Evolutionary conservation across 2,797 vertebrate species (phyloP), one percentile per base, ranked within the genome.

Genomic region (Malurus splendens): DNA sequence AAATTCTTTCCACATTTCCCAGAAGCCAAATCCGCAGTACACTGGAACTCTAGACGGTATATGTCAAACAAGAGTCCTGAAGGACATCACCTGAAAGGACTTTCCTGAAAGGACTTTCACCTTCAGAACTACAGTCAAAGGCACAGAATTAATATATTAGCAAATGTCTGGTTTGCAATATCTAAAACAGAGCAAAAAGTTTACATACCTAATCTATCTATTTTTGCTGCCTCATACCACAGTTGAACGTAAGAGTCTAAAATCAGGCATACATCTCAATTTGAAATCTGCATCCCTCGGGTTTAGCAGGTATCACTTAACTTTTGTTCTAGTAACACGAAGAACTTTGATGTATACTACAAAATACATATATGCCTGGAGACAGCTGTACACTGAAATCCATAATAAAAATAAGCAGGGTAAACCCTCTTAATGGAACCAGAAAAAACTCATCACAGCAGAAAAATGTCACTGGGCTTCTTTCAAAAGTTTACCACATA

Each of bases 181-280:
- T 9, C 62, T 59, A 52, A 64, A 85, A 42, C 30, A 62, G 44
- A 79, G 9, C 10, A 44, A 38, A 45, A 83, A 81, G 17, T 22
- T 74, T 61, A 81, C 27, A 50, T 19, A 75, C 24, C 48, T 66
- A 61, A 86, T 32, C 9, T 36, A 56, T 36, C 72, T 92, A 62
- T 68, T 92, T 89, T 86, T 92, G 41, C 66, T 90, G 77, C 30
- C 60, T 86, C 59, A 89, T 45, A 72, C n/a, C 55, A 86, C 28
- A 36, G 76, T 25, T 56, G 51, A 82, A 56, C 0, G 0, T 27
- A 56, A 39, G 25, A 86, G 41, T 62, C 62, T 89, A 91, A 94
- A 89, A 81, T 81, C 47, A 90, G 73, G 32, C 30, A 87, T 12
- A 48, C 45, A 60, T 24, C 27, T 59, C 66, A 68, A 7, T 59